phyloP scores from a whole-genome alignment of 1,140 invertebrate genomes.

The Tetragnatha versicolor region DNA sequence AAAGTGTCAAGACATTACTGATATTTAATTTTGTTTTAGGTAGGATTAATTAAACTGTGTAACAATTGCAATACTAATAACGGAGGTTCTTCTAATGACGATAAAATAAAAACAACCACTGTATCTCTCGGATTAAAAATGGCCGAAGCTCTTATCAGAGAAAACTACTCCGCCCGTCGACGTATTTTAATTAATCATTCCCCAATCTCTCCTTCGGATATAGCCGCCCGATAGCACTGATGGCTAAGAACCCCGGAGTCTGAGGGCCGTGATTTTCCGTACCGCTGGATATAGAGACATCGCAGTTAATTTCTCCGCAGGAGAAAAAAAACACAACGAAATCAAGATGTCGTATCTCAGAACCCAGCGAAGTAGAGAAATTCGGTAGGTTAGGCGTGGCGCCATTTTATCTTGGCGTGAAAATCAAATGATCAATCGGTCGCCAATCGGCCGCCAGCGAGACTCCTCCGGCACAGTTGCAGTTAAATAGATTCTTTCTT shows the following conservation, averaged over 20 bases:
- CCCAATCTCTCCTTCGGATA: no score
- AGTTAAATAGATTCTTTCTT: constrained; percentile 4
- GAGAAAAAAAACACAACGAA: constrained; percentile 11
- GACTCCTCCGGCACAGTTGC: background rate
- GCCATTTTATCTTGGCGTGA: constrained; percentile 30
- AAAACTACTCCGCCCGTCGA: no score
- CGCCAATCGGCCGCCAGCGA: background rate
- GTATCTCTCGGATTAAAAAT: no score
- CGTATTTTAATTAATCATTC: no score
- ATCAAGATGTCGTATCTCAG: constrained; percentile 2
- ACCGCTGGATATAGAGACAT: constrained; percentile 11
- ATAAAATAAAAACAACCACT: no score
- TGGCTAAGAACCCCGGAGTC: background rate
- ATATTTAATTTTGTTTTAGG: no score
- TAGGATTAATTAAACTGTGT: no score
- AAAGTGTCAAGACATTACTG: no score
- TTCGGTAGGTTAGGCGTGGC: background rate
- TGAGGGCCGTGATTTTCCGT: background rate
- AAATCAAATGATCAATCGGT: constrained; percentile 35
- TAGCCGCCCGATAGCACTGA: background rate
- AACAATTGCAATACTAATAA: no score
- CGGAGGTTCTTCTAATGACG: no score
- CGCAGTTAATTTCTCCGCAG: constrained; percentile 19
- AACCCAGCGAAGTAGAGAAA: constrained; percentile 13
- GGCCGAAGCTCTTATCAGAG: no score